Conservation (phyloP, 2,888 invertebrate genomes). For the Amiota minor region DNA sequence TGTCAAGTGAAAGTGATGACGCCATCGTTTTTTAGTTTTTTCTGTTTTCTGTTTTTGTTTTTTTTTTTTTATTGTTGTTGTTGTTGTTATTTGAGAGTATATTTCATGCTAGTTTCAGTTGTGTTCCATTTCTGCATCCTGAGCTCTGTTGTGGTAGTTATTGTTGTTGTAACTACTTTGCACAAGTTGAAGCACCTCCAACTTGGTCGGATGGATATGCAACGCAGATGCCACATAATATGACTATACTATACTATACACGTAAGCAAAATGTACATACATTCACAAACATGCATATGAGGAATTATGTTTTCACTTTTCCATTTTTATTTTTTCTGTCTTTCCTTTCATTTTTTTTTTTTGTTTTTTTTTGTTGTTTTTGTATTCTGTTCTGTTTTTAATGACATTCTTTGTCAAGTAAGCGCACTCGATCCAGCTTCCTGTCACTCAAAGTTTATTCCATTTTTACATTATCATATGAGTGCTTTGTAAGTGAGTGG, state of each 20-base stretch:
- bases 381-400: too few relatives aligned
- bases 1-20: slow-evolving; percentile 57
- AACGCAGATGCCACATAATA: neutral
- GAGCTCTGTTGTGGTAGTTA: too few relatives aligned
- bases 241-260: neutral
- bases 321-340: neutral
- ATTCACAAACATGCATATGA: slow-evolving; percentile 3
- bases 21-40: slow-evolving; percentile 44
- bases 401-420: too few relatives aligned
- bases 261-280: too few relatives aligned
- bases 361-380: neutral
- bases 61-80: neutral
- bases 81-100: too few relatives aligned
- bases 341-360: neutral
- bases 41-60: neutral
- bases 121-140: too few relatives aligned
- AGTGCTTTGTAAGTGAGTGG: too few relatives aligned
- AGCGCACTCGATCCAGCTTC: too few relatives aligned
- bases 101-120: too few relatives aligned
- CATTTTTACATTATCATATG: too few relatives aligned
- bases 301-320: slow-evolving; percentile 9
- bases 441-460: too few relatives aligned
- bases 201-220: neutral
- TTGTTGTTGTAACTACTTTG: neutral
- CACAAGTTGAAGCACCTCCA: slow-evolving; percentile 16